Conservation (phyloP, 2,888 invertebrate species). For the Epirrhoe alternata region DNA sequence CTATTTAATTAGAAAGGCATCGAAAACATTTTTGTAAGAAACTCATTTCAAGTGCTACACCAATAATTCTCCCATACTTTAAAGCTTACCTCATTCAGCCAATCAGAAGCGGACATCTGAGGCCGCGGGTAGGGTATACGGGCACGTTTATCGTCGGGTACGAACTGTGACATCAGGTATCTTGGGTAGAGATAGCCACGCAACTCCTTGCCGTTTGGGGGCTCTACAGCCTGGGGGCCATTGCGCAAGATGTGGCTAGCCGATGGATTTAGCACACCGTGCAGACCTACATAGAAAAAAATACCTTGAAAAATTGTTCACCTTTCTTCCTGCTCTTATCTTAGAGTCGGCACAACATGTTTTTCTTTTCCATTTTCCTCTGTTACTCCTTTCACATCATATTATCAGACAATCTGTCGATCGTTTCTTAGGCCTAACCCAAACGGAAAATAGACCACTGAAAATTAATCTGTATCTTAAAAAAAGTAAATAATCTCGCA, state of each 20-base stretch:
- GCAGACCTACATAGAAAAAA: constrained; percentile 1
- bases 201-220: constrained; percentile 37
- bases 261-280: neutral
- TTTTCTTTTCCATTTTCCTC: no score
- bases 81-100: constrained; percentile 50
- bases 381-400: no score
- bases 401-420: no score
- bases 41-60: no score
- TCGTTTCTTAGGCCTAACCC: no score
- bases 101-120: constrained; percentile 47
- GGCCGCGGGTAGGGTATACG: constrained; percentile 35
- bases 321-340: neutral
- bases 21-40: no score
- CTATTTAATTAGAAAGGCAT: no score
- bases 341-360: no score
- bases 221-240: constrained; percentile 13
- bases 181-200: constrained; percentile 53
- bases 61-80: no score
- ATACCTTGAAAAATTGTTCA: neutral
- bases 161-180: constrained; percentile 50
- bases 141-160: constrained; percentile 48
- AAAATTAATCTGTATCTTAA: no score
- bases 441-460: no score
- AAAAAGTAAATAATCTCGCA: no score
- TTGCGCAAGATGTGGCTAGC: neutral